Percentiles rank a stretch among this genome's conserved stretches.
phyloP scores from a whole-genome alignment of 2,113 vertebrate species.

The Seriola dumerili region DNA sequence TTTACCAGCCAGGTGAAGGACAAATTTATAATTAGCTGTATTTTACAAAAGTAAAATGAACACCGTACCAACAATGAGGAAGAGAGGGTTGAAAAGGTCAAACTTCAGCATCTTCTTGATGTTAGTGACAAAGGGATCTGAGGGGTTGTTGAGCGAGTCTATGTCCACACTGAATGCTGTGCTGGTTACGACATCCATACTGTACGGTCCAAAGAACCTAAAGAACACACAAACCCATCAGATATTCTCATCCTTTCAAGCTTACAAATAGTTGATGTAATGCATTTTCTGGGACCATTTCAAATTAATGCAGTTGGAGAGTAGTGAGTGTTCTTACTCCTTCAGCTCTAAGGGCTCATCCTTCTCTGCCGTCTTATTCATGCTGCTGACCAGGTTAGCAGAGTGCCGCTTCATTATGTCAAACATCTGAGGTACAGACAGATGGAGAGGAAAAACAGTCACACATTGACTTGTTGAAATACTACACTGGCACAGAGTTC shows the following conservation, averaged over 20 bases:
- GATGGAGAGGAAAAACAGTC: not conserved
- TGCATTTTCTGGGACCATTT: not conserved
- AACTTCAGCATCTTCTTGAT: conserved; percentile 86
- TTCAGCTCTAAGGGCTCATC: conserved; percentile 61
- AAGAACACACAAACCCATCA: conserved; percentile 15
- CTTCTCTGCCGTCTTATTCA: conserved; percentile 80
- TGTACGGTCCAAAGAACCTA: conserved; percentile 79
- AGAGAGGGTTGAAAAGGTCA: conserved; percentile 74
- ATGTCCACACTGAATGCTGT: conserved; percentile 86
- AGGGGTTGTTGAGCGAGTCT: conserved; percentile 85
- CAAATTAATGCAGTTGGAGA: not conserved
- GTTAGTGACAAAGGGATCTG: conserved; percentile 83
- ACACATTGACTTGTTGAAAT: not conserved
- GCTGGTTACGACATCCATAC: conserved; percentile 87
- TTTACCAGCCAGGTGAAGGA: not conserved
- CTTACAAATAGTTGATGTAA: not conserved
- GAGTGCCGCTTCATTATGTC: conserved; percentile 83
- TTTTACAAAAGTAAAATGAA: not conserved
- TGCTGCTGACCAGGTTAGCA: conserved; percentile 79
- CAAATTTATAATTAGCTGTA: not conserved
- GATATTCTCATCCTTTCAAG: not conserved
- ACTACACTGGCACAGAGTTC: not conserved
- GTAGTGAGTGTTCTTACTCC: conserved; percentile 75
- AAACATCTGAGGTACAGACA: conserved; percentile 84
- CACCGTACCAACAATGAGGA: conserved; percentile 77